Conservation (phyloP, 2,113 vertebrate genomes). For the Pogona vitticeps region DNA sequence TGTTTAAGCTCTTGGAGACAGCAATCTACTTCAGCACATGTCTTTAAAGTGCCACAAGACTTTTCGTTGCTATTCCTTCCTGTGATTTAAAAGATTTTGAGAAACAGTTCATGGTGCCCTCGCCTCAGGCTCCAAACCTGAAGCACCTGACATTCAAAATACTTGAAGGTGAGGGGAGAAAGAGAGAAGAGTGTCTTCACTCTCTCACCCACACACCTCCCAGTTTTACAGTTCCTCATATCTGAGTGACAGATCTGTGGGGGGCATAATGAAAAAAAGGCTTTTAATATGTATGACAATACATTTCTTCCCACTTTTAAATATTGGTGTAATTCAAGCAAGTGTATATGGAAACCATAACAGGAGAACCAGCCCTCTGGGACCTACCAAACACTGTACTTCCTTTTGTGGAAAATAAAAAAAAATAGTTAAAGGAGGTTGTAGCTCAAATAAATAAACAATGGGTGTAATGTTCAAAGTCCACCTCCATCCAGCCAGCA, state of each 20-base stretch:
- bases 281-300: not conserved
- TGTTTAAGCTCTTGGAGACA: too few species aligned
- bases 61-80: not conserved
- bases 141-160: not conserved
- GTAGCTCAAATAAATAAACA: slow-evolving; percentile 36
- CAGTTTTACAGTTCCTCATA: not conserved
- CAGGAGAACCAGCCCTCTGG: not conserved
- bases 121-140: not conserved
- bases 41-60: too few species aligned
- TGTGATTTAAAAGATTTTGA: not conserved
- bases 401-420: slow-evolving; percentile 19
- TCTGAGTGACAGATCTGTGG: not conserved
- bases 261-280: not conserved
- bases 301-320: not conserved
- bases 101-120: too few species aligned
- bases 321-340: not conserved
- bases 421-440: not conserved
- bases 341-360: not conserved
- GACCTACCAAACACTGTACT: not conserved
- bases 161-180: not conserved
- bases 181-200: not conserved
- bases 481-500: slow-evolving; percentile 42
- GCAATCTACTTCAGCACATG: too few species aligned
- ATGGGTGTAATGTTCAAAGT: slow-evolving; percentile 9
- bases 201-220: not conserved